Conservation (phyloP, 1,140 invertebrate genomes). For the Melipona quadrifasciata region DNA sequence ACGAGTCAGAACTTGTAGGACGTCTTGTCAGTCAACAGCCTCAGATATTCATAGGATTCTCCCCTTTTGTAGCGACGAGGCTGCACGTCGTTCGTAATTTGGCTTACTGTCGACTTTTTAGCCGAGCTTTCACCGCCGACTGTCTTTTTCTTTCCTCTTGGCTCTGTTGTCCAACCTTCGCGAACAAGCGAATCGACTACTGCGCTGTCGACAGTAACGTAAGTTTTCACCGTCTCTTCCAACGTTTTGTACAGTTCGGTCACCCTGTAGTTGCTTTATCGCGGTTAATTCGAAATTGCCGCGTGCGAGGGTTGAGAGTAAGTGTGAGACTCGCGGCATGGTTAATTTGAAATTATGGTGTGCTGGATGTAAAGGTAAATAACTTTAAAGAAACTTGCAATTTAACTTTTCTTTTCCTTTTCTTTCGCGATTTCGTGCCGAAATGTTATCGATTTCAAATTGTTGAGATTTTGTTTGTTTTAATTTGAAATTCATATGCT, state of each 20-base stretch:
- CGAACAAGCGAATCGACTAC: background rate
- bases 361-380: too few species aligned
- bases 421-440: background rate
- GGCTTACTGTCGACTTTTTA: slow-evolving; percentile 23
- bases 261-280: too few species aligned
- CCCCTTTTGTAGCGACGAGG: slow-evolving; percentile 4
- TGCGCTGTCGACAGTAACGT: background rate
- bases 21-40: slow-evolving; percentile 43
- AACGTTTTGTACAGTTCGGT: too few species aligned
- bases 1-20: slow-evolving; percentile 43
- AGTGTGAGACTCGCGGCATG: background rate
- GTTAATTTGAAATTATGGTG: background rate
- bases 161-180: background rate
- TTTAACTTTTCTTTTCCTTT: background rate
- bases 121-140: background rate
- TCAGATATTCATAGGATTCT: slow-evolving; percentile 48
- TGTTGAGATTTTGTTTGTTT: background rate
- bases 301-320: background rate
- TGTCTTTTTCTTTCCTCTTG: background rate
- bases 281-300: too few species aligned
- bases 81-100: slow-evolving; percentile 27
- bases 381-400: too few species aligned
- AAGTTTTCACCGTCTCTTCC: background rate
- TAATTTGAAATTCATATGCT: too few species aligned
- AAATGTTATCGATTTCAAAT: too few species aligned